These are phyloP conservation scores for Arenaria interpres DNA, from an alignment of 2,113 vertebrate species.

Conservation along the genomic window DNA sequence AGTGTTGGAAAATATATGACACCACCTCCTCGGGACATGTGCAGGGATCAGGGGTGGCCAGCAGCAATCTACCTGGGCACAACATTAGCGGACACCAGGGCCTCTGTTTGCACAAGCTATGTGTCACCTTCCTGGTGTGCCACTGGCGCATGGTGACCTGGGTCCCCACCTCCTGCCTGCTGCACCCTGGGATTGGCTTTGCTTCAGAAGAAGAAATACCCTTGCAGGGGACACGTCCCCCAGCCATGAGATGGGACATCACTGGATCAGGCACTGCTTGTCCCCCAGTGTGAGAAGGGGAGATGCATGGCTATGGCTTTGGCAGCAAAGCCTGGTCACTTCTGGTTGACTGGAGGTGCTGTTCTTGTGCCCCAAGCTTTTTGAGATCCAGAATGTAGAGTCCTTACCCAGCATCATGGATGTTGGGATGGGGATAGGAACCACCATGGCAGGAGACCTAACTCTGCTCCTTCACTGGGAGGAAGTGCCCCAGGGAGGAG, in stretches of 20 bases:
- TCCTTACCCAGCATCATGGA: background rate
- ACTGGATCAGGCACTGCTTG: background rate
- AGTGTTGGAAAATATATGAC: background rate
- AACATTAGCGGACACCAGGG: rapidly evolving
- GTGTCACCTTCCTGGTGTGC: background rate
- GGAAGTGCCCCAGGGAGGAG: background rate
- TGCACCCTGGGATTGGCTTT: background rate
- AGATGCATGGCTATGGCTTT: background rate
- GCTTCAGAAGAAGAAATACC: background rate
- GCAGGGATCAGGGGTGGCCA: background rate
- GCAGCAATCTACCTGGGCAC: background rate
- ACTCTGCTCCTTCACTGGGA: background rate
- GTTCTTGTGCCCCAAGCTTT: background rate
- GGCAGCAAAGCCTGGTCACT: background rate
- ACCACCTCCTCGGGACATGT: rapidly evolving
- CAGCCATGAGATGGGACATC: background rate
- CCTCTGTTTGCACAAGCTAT: too few relatives aligned
- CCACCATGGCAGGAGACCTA: rapidly evolving
- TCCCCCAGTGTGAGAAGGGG: background rate
- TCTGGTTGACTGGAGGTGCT: background rate
- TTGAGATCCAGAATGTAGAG: background rate
- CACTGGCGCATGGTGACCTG: rapidly evolving
- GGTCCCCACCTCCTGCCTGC: background rate
- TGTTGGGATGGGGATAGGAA: background rate
- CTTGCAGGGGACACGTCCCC: rapidly evolving